These are phyloP conservation scores for Odocoileus hemionus DNA, from an alignment of 2,113 vertebrate species.

Conservation along the genomic window DNA sequence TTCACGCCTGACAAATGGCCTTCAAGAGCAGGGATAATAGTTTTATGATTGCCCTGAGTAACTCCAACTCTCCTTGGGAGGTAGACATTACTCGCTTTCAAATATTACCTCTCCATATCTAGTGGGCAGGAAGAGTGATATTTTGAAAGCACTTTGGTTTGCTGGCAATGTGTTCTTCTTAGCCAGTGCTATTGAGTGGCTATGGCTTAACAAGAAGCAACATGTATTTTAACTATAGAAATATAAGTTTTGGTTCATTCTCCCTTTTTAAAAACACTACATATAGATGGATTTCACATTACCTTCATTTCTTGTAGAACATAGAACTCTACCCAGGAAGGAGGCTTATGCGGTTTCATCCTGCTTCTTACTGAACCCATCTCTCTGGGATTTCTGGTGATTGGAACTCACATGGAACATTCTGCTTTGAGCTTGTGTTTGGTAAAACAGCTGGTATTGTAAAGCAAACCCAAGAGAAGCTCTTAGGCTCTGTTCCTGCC, in stretches of 20 bases:
- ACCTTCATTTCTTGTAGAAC: slow-evolving; percentile 12
- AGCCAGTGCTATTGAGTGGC: neutral
- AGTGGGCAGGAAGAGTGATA: neutral
- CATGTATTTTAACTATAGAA: neutral
- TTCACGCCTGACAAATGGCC: neutral
- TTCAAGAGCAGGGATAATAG: neutral
- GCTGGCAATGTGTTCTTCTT: neutral
- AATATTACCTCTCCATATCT: neutral
- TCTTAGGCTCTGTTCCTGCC: neutral
- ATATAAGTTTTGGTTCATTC: slow-evolving; percentile 16
- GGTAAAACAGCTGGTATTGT: slow-evolving; percentile 25
- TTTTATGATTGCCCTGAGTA: neutral
- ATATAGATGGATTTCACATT: neutral
- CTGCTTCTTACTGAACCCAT: slow-evolving; percentile 17
- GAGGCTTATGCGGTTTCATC: neutral
- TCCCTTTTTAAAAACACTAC: neutral
- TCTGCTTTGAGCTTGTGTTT: slow-evolving; percentile 12
- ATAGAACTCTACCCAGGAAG: neutral
- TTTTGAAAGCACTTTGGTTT: neutral
- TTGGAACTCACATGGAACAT: neutral
- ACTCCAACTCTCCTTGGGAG: neutral
- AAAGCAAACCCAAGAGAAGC: slow-evolving; percentile 15
- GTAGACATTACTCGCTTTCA: neutral
- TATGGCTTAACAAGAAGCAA: neutral
- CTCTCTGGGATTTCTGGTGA: neutral